Conservation (phyloP, 2,888 invertebrate species). For the Chirona hameri region DNA sequence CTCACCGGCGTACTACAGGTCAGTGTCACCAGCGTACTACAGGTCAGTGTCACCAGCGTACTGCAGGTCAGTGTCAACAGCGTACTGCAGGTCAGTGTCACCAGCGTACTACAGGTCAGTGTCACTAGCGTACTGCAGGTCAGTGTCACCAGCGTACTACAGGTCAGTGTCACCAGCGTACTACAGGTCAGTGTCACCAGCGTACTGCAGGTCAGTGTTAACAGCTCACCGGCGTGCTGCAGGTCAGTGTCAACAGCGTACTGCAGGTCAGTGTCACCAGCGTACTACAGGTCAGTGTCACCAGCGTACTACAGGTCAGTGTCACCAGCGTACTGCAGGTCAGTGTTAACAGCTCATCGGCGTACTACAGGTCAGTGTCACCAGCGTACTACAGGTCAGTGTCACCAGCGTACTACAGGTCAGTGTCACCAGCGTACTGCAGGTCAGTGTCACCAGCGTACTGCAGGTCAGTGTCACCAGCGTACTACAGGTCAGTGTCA, state of each 20-base stretch:
- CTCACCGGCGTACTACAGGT: neutral
- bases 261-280: too few relatives aligned
- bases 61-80: neutral
- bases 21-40: neutral
- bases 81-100: neutral
- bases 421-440: neutral
- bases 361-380: neutral
- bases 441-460: neutral
- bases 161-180: neutral
- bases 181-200: neutral
- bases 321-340: neutral
- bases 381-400: neutral
- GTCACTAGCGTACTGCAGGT: neutral
- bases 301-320: neutral
- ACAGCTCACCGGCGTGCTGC: too few relatives aligned
- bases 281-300: neutral
- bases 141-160: too few relatives aligned
- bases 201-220: neutral
- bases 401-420: neutral
- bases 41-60: neutral
- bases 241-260: neutral
- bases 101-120: neutral
- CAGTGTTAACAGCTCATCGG: too few relatives aligned
- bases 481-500: neutral
- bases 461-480: neutral